Base-by-base conservation (phyloP, 2,888 invertebrate species). In the Tachystola acroxantha region DNA sequence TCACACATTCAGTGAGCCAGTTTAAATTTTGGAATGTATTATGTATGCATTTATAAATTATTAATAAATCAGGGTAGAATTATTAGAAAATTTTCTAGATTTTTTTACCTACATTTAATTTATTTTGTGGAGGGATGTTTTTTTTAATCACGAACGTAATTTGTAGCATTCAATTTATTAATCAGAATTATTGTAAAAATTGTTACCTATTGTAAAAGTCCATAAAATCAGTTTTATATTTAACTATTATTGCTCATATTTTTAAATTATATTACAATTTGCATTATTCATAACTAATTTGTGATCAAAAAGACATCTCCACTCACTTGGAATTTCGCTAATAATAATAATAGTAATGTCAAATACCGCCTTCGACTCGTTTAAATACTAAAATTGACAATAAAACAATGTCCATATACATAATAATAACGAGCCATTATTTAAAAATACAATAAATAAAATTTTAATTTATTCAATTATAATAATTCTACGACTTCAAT, bases 21-120 rank as follows among this genome's bases (percentile, higher is more conserved):
- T 16, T 6, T 53, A 60, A 64, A 68, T 57, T 60, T 73, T 74
- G 75, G 75, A 75, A 75, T 75, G 75, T 74, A 60, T 55, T 63
- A 40, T 38, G 30, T 20, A 22, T 27, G 7, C 25, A 5, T 36
- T 31, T 26, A 46, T 36, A 41, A 45, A 46, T n/a, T 38, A 43
- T 44, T 37, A 41, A 36, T 16, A 16, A 39, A 35, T 28, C 24
- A 32, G 32, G 13, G 14, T 19, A 32, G 31, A 12, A 31, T 32
- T 39, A 20, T 16, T 36, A 29, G 19, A 29, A 40, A 32, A 36
- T 40, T 36, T 35, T 28, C 40, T 36, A 36, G 19, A 30, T 20
- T 19, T 7, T 2, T 39, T 19, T 33, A 30, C n/a, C n/a, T n/a
- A n/a, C n/a, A n/a, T n/a, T n/a, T n/a, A n/a, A n/a, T n/a, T 24